phyloP scores from a whole-genome alignment of 2,113 vertebrate species.

The Paedocypris sp. region DNA sequence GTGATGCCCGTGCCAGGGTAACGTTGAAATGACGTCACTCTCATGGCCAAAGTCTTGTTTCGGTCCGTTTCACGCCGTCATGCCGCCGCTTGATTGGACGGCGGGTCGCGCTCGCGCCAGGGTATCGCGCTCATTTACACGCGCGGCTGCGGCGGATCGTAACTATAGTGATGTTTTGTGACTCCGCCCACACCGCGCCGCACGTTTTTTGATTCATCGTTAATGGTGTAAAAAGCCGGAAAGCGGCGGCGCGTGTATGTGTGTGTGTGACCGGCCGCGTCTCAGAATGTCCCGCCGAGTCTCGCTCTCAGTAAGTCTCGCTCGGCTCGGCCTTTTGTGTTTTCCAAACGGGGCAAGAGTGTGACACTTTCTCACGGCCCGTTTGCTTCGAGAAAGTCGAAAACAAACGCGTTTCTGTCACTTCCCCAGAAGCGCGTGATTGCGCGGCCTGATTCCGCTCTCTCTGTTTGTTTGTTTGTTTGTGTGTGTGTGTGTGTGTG shows the following conservation, averaged over 20 bases:
- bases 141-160: constrained; percentile 30
- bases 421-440: not conserved
- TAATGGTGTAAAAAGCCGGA: not conserved
- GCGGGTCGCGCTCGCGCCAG: not conserved
- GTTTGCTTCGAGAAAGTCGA: not conserved
- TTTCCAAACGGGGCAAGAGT: no score
- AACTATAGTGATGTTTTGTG: constrained; percentile 30
- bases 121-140: constrained; percentile 22
- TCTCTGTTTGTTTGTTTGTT: not conserved
- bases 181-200: constrained; percentile 24
- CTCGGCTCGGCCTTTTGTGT: not conserved
- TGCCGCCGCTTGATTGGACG: no score
- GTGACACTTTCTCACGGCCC: no score
- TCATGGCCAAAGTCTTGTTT: no score
- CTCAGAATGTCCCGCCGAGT: constrained; percentile 26
- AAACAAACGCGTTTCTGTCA: not conserved
- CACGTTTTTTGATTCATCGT: constrained; percentile 24
- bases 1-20: not conserved
- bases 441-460: not conserved
- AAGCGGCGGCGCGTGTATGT: no score
- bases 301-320: constrained; percentile 30
- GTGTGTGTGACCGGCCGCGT: no score
- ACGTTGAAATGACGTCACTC: not conserved
- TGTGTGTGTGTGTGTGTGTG: not conserved
- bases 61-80: no score